Evolutionary conservation across 2,113 vertebrate genomes (phyloP), one percentile per base, ranked within the genome.

Genomic region (Rhipidura dahli): DNA sequence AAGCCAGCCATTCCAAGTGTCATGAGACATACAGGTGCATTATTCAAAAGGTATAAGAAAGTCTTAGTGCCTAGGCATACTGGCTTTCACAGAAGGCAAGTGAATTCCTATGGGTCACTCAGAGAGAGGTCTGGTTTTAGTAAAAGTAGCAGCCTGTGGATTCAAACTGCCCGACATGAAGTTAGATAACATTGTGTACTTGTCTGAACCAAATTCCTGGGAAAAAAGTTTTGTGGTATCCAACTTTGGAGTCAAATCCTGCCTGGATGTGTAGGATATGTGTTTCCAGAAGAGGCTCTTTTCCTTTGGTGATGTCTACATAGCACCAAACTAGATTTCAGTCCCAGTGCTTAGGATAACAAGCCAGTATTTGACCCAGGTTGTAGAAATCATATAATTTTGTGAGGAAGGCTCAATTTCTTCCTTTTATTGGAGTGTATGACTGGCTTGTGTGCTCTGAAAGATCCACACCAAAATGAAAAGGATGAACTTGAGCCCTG

Each of bases 331-430:
- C 6, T 8, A 47, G 27, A 59, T 2, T 80, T 28, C 19, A 35
- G 37, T 28, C 54, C 22, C n/a, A 61, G 28, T 0, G 0, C 28
- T 57, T 17, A 20, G 11, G 17, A 37, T 26, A 77, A 21, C 9
- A 61, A 69, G 10, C 3, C n/a, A 44, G 17, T 53, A 44, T 89
- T 91, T 91, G 21, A 76, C 30, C 18, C 0, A 1, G 24, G 18
- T 16, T 80, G 10, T 44, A 72, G 49, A 83, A 88, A 83, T 28
- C 3, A 12, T 17, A 21, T 10, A 65, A n/a, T 57, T 70, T 70
- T 70, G 9, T 26, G 51, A 77, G 4, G 22, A 49, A 21, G 15
- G 4, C 37, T 84, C 77, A 0, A 10, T 63, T 80, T 61, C 50
- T 80, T 86, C 28, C 33, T 78, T 10, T 40, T 84, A 61, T 9